These are phyloP conservation scores for Sebastolobus altivelis DNA, from an alignment of 2,797 vertebrate species.

Conservation along the genomic window DNA sequence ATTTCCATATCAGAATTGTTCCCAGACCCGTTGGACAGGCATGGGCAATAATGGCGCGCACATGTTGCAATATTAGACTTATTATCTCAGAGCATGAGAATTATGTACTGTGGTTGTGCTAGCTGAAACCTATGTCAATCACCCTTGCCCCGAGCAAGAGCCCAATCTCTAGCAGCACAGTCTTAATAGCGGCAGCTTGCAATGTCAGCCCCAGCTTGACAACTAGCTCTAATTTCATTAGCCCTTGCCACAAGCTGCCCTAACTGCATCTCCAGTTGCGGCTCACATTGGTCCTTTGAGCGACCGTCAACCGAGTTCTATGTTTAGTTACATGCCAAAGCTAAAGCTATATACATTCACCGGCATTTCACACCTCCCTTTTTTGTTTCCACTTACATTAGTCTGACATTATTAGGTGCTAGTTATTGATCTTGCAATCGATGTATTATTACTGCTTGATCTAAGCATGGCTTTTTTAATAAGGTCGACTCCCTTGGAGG, in stretches of 20 bases:
- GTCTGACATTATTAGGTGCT: constrained; percentile 11
- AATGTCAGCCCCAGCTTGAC: constrained; percentile 40
- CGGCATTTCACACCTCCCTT: background rate
- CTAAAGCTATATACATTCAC: background rate
- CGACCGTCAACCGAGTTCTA: background rate
- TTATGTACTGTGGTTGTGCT: constrained; percentile 7
- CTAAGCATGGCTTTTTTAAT: background rate
- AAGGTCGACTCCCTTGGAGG: background rate
- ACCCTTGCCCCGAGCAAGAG: constrained; percentile 25
- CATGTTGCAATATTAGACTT: constrained; percentile 27
- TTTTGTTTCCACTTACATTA: background rate
- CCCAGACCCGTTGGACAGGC: constrained; percentile 38
- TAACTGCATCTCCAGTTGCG: constrained; percentile 22
- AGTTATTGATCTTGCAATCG: constrained; percentile 16
- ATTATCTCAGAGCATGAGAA: constrained; percentile 40
- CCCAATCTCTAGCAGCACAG: constrained; percentile 14
- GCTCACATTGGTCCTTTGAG: background rate
- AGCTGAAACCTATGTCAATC: constrained; percentile 40
- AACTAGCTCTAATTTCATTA: constrained; percentile 57
- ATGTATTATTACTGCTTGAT: constrained; percentile 2
- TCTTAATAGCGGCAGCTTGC: constrained; percentile 43
- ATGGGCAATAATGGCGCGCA: background rate
- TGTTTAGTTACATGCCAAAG: constrained; percentile 10
- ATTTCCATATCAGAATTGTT: constrained; percentile 30
- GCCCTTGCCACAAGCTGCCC: constrained; percentile 36